Evolutionary conservation across 2,797 vertebrate species (phyloP).

Genomic region (Alauda arvensis): DNA sequence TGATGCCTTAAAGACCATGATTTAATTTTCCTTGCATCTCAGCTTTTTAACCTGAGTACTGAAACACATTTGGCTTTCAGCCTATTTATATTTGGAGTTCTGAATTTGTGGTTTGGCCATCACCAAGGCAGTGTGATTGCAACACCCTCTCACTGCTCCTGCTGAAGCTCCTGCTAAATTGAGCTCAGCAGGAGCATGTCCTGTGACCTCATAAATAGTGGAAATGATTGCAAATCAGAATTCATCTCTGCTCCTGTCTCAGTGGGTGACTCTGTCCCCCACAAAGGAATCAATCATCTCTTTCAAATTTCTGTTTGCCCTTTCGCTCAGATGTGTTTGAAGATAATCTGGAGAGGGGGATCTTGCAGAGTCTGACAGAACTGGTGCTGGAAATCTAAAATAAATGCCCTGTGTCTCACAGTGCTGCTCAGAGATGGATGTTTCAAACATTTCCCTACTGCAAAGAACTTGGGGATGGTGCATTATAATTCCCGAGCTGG

Average conservation of each 20-base stretch:
- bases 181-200: slow-evolving; percentile 78
- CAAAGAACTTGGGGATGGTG: not conserved
- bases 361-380: slow-evolving; percentile 43
- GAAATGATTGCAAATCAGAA: slow-evolving; percentile 81
- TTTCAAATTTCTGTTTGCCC: slow-evolving; percentile 80
- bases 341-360: slow-evolving; percentile 65
- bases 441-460: not conserved
- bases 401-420: not conserved
- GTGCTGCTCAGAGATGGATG: not conserved
- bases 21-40: not conserved
- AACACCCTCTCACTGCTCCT: slow-evolving; percentile 71
- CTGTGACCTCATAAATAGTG: slow-evolving; percentile 80
- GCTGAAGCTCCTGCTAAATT: slow-evolving; percentile 78
- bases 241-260: slow-evolving; percentile 74
- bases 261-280: slow-evolving; percentile 70
- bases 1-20: not conserved
- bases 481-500: not conserved
- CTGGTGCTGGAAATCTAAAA: slow-evolving; percentile 17
- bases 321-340: slow-evolving; percentile 73
- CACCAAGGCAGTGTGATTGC: slow-evolving; percentile 71
- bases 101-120: slow-evolving; percentile 45
- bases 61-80: not conserved
- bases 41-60: not conserved
- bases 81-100: slow-evolving; percentile 36
- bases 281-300: slow-evolving; percentile 77